Evolutionary conservation across 1,140 invertebrate species (phyloP).

Genomic region (Apis mellifera): Amel_HAv3.1 CM009931.2:20558501-20559000

Average conservation of each 20-base stretch:
- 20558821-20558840: not conserved
- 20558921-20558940: not conserved
- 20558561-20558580: conserved; percentile 63
- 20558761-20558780: too few species aligned
- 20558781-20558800: not conserved
- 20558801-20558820: not conserved
- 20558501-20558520: conserved; percentile 54
- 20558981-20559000: not conserved
- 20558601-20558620: conserved; percentile 72
- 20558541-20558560: not conserved
- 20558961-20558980: conserved; percentile 9
- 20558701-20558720: not conserved
- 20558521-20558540: conserved; percentile 35
- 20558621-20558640: conserved; percentile 31
- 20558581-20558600: conserved; percentile 73
- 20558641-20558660: not conserved
- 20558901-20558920: conserved; percentile 20
- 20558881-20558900: not conserved
- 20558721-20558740: not conserved
- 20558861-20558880: not conserved
- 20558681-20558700: not conserved
- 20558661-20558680: not conserved
- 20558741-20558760: not conserved
- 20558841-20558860: not conserved
- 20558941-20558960: not conserved